Evolutionary conservation across 2,797 vertebrate genomes (phyloP).

Genomic region (Thripadectes ignobilis): DNA sequence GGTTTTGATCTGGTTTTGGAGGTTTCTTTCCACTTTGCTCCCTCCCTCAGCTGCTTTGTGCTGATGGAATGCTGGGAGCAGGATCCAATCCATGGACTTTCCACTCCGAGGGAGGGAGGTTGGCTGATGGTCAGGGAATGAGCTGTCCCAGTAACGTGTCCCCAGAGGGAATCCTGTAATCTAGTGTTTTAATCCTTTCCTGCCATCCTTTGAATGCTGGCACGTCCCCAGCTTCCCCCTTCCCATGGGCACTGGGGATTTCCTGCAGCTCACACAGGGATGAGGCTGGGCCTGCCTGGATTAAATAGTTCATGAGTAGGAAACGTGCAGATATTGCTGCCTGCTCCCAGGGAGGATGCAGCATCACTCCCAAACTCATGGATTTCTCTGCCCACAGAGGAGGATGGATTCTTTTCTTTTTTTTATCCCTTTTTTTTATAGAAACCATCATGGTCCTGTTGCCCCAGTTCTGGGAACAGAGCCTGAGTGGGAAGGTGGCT

Average conservation of each 20-base stretch:
- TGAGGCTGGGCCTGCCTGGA: neutral
- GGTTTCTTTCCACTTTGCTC: neutral
- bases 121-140: neutral
- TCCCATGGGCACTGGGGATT: neutral
- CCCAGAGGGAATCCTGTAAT: conserved; percentile 41
- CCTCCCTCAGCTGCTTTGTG: neutral
- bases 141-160: neutral
- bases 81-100: neutral
- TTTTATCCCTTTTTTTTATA: neutral
- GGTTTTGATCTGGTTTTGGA: neutral
- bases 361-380: neutral
- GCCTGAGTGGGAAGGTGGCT: neutral
- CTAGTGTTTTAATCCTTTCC: conserved; percentile 31
- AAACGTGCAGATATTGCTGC: neutral
- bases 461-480: neutral
- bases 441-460: neutral
- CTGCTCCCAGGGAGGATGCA: neutral
- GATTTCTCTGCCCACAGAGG: neutral
- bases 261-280: neutral
- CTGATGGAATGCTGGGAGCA: neutral
- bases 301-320: neutral
- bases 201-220: conserved; percentile 7
- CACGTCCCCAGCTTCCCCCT: conserved; percentile 6
- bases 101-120: neutral
- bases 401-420: neutral